phyloP scores from a whole-genome alignment of 1,140 invertebrate species.

The Cylas formicarius region DNA sequence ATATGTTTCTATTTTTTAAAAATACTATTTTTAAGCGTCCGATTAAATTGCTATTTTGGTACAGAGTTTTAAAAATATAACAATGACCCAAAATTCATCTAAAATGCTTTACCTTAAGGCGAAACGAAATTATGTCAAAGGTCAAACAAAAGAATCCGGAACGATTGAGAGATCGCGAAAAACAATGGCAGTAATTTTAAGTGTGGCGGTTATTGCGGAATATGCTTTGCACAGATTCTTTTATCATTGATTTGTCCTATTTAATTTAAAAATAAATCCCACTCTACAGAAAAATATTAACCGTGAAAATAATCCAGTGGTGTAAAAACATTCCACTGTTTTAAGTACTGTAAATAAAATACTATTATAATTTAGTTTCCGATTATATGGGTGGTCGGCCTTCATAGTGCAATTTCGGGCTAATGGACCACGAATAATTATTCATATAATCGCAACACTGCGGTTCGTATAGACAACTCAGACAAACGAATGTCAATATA shows the following conservation, averaged over 20 bases:
- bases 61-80: neutral
- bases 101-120: constrained; percentile 7
- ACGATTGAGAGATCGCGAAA: neutral
- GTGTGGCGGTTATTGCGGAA: no score
- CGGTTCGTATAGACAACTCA: constrained; percentile 74
- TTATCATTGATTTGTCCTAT: constrained; percentile 1
- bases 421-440: constrained; percentile 71
- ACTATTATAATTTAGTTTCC: constrained; percentile 2
- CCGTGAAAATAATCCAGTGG: constrained; percentile 5
- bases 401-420: constrained; percentile 76
- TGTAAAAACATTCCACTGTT: neutral
- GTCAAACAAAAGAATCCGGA: neutral
- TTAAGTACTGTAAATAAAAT: constrained; percentile 1
- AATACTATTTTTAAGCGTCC: constrained; percentile 11
- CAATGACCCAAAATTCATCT: neutral
- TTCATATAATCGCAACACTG: constrained; percentile 80
- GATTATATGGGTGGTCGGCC: constrained; percentile 61
- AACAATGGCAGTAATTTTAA: constrained; percentile 6
- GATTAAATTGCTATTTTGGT: no score
- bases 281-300: constrained; percentile 16
- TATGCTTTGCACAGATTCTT: constrained; percentile 1
- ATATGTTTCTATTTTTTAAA: constrained; percentile 16
- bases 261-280: constrained; percentile 4
- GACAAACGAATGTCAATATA: constrained; percentile 69
- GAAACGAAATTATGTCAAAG: constrained; percentile 2